Conservation (phyloP, 2,888 invertebrate genomes). For the Orthonychiurus folsomi region DNA sequence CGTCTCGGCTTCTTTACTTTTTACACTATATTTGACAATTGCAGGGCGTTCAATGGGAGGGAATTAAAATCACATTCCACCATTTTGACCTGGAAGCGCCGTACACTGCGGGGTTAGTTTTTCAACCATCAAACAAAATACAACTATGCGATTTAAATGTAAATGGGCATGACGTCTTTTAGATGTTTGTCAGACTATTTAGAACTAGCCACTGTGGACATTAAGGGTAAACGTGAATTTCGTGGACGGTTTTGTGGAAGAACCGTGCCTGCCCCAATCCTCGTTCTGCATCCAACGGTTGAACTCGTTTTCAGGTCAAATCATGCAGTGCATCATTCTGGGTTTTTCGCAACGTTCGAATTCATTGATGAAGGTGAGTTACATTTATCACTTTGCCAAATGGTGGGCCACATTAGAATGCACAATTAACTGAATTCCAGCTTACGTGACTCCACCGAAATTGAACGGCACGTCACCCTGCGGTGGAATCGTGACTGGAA, state of each 20-base stretch:
- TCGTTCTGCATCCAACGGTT: constrained; percentile 42
- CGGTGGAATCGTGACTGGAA: constrained; percentile 40
- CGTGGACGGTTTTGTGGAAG: constrained; percentile 43
- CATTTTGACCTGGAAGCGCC: constrained; percentile 42
- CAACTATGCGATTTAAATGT: neutral
- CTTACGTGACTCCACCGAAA: constrained; percentile 29
- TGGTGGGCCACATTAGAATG: no score
- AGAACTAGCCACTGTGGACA: constrained; percentile 43
- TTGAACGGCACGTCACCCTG: constrained; percentile 42
- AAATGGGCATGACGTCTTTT: no score
- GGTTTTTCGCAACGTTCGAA: constrained; percentile 42
- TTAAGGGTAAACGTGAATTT: constrained; percentile 37
- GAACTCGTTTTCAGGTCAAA: constrained; percentile 43
- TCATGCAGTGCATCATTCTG: constrained; percentile 41
- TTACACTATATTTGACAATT: no score
- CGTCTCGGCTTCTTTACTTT: no score
- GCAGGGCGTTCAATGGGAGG: constrained; percentile 42
- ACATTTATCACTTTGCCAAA: constrained; percentile 1
- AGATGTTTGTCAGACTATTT: constrained; percentile 44
- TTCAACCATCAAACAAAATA: constrained; percentile 3
- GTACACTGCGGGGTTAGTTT: constrained; percentile 41
- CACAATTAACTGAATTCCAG: constrained; percentile 19
- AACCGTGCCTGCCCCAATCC: constrained; percentile 40
- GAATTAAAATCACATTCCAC: constrained; percentile 42
- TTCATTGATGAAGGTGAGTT: constrained; percentile 43